Percentiles rank a stretch among this genome's conserved stretches.
phyloP scores from a whole-genome alignment of 2,113 vertebrate species.

The Chamaetylas fuelleborni region DNA sequence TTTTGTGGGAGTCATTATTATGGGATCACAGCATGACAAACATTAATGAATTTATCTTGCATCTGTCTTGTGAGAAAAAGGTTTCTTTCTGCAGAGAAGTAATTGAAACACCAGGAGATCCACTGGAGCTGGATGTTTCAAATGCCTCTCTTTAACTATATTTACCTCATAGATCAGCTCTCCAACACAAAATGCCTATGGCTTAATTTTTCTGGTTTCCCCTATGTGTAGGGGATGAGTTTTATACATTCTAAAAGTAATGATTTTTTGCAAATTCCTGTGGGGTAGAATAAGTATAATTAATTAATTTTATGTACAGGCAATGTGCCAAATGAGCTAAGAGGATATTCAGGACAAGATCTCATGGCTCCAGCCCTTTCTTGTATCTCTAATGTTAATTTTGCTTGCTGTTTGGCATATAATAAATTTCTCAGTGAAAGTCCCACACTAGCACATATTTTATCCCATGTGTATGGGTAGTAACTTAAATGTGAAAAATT shows the following conservation, averaged over 20 bases:
- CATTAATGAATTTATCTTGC: neutral
- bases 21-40: neutral
- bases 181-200: neutral
- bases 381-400: neutral
- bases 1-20: neutral
- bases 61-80: neutral
- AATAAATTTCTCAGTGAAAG: neutral
- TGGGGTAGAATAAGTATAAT: neutral
- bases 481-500: neutral
- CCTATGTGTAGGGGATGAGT: neutral
- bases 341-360: neutral
- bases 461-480: neutral
- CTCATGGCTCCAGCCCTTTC: neutral
- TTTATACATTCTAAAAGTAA: neutral
- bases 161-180: neutral
- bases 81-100: neutral
- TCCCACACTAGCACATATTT: neutral
- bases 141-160: neutral
- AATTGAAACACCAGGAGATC: neutral
- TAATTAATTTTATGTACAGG: neutral
- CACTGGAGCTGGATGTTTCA: neutral
- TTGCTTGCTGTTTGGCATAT: neutral
- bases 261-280: neutral
- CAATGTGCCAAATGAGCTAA: neutral
- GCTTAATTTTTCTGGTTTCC: neutral